Evolutionary conservation across 37 sponge, comb jelly and placozoan genomes (phyloP), one percentile per base, ranked within the genome.

Genomic region (Tethya wilhelma): DNA sequence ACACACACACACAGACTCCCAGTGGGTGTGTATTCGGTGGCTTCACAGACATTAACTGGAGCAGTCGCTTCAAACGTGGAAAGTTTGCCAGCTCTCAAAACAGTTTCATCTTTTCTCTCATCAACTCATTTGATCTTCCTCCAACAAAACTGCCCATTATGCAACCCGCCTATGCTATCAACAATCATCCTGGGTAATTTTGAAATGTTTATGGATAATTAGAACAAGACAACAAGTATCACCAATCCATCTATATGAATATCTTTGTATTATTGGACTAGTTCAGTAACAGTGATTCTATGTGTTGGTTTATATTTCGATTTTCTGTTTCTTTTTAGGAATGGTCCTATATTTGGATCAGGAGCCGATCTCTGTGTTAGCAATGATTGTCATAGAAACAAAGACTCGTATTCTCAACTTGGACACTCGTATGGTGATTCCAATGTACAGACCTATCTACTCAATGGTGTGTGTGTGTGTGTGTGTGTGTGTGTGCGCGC

Each of bases 271-370:
- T 49, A 14, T 49, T 14, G 14, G 14, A 19, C 22, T 7, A n/a
- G 63, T 23, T 7, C 26, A n/a, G 63, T n/a, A n/a, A n/a, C 22
- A n/a, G 63, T 8, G 6, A n/a, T 60, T 25, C 63, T n/a, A 26
- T n/a, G 22, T 23, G 22, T 60, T 26, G 22, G 7, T 26, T 26
- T 60, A 60, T 60, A 8, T 7, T 26, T 6, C 26, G 28, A 39
- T 23, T 12, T 55, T 38, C 6, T 37, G 38, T 20, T 63, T 29
- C 14, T 22, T 32, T 32, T 12, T 73, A 95, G 96, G 19, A 87
- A 65, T 66, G 96, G 96, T 14, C 96, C 96, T 2, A 92, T 89
- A 56, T 95, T 95, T 91, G 96, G 96, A 36, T 79, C 91, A 9
- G 96, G 96, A 14, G 89, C 93, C 4, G 96, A 95, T 67, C 77